Conservation (phyloP, 2,888 invertebrate genomes). For the Mechanitis mazaeus region DNA sequence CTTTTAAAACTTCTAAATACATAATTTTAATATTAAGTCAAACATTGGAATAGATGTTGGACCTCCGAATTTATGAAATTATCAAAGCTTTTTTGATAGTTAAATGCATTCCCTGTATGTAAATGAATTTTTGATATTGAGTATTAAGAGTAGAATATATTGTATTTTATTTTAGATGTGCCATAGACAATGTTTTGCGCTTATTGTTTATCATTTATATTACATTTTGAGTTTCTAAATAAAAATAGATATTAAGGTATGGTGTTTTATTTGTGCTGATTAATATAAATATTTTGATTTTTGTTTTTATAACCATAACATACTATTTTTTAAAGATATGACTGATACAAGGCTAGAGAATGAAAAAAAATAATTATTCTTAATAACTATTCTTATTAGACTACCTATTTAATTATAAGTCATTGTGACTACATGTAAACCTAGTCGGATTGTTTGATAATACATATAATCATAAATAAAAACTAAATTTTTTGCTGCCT, state of each 20-base stretch:
- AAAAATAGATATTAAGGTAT: conserved; percentile 10
- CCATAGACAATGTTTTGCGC: background rate
- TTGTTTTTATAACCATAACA: too few relatives aligned
- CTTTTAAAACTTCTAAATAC: too few relatives aligned
- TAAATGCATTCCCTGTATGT: background rate
- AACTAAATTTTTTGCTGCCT: too few relatives aligned
- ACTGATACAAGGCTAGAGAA: too few relatives aligned
- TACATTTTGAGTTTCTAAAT: conserved; percentile 19
- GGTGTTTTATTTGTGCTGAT: background rate
- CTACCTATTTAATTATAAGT: too few relatives aligned
- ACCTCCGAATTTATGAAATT: background rate
- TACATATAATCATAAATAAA: too few relatives aligned
- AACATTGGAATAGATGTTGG: background rate
- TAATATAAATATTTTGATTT: background rate
- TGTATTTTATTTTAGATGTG: background rate
- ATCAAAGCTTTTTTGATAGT: background rate
- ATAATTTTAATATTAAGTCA: too few relatives aligned
- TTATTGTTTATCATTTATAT: conserved; percentile 23
- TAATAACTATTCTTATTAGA: too few relatives aligned
- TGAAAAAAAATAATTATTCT: too few relatives aligned
- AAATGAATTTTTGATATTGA: background rate
- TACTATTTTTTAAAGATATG: too few relatives aligned
- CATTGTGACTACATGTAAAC: too few relatives aligned
- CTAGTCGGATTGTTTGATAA: too few relatives aligned
- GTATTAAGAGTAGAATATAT: background rate